A percentile compares a stretch with the other conserved stretches of the same genome.
Conservation (phyloP, 2,797 vertebrate species). For the Sternotherus odoratus region DNA sequence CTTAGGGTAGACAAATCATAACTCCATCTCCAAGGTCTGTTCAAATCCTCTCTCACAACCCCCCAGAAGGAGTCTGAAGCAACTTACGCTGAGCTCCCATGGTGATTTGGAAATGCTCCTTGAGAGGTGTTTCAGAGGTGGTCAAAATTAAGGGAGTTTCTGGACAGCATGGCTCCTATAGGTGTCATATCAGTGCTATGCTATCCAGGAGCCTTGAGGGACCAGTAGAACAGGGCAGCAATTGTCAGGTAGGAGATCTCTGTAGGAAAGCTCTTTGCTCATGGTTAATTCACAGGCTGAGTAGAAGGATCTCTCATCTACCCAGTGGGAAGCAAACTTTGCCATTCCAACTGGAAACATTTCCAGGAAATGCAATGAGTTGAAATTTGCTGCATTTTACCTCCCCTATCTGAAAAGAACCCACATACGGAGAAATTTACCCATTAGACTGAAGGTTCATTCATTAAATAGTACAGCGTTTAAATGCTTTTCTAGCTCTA, state of each 20-base stretch:
- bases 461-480: background rate
- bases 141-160: background rate
- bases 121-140: background rate
- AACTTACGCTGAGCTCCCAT: background rate
- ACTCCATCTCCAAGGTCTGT: background rate
- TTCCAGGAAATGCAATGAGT: fast-evolving
- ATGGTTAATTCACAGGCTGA: background rate
- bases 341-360: background rate
- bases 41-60: background rate
- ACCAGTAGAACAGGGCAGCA: background rate
- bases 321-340: background rate
- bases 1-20: too few species aligned
- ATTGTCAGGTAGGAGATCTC: background rate
- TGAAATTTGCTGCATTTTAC: background rate
- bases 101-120: background rate
- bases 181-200: background rate
- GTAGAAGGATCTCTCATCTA: background rate
- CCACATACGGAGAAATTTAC: background rate
- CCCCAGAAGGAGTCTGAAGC: background rate
- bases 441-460: background rate
- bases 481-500: conserved; percentile 21
- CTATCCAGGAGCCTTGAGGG: background rate
- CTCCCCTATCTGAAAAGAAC: background rate
- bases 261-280: background rate
- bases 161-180: background rate